Base-by-base conservation (phyloP, 1,140 invertebrate species). In the Trichonephila clavipes region DNA sequence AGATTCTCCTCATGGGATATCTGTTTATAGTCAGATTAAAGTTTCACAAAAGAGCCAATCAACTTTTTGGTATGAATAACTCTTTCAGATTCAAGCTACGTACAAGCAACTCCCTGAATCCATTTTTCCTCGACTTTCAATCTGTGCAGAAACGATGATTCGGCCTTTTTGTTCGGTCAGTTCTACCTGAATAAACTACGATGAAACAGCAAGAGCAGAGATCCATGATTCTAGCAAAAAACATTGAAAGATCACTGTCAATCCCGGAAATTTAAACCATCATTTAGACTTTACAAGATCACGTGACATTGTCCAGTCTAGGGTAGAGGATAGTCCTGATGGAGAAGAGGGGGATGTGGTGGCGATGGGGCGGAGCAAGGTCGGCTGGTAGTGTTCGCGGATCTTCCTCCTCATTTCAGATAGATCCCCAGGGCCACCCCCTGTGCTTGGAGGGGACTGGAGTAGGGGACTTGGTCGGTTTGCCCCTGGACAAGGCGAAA, bases 361-460 rank as follows among this genome's bases (percentile, higher is more conserved):
- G 40, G 90, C 44, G 61, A 92, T 86, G 82, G 90, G 90, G 82
- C 90, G 90, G 64, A 92, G 82, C 83, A 92, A 61, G 10, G 83
- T 58, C 1, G 90, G 82, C 14, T 66, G 90, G 40, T 61, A 92
- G n/a, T 92, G 83, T 16, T 66, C 51, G 4, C 62, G 44, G 19
- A 61, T 91, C 61, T 89, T 89, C 40, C 69, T 89, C 64, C 88
- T 44, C 88, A 77, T 72, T 6, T 89, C 88, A 10, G 85, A 34
- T 6, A 87, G 61, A 8, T 87, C 89, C 28, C 77, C 69, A n/a
- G 44, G 88, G 28, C 66, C 69, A 1, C 66, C 44, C 21, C 69
- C 72, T 12, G 24, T 62, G 72, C 58, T 58, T 28, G 77, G 24
- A 40, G 69, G 44, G n/a, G 89, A 16, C 8, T 83, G 72, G 66